Evolutionary conservation across 2,113 vertebrate species (phyloP).

Genomic region (Pimephales promelas): DNA sequence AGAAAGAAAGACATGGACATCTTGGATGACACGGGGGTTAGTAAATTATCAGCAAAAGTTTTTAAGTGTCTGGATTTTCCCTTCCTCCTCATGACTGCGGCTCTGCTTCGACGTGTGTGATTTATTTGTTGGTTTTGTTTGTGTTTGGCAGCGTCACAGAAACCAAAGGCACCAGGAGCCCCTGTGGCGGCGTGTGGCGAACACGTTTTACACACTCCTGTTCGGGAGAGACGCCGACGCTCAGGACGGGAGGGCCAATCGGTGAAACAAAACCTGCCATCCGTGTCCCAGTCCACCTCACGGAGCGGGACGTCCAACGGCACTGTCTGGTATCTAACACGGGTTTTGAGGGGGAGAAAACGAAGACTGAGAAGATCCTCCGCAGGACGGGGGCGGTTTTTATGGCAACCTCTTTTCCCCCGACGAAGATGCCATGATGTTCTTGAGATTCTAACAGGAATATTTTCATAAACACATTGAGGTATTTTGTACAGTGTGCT

Average conservation of each 20-base stretch:
- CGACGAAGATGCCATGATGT: constrained; percentile 77
- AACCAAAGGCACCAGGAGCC: constrained; percentile 80
- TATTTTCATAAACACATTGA: constrained; percentile 70
- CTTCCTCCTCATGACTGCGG: too few species aligned
- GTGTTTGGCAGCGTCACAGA: constrained; percentile 71
- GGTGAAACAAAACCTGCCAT: constrained; percentile 62
- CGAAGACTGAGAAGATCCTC: constrained; percentile 54
- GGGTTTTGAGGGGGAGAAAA: constrained; percentile 64
- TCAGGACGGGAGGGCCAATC: constrained; percentile 56
- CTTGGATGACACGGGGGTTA: too few species aligned
- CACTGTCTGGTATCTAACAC: constrained; percentile 76
- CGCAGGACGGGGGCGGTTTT: constrained; percentile 74
- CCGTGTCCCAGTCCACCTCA: constrained; percentile 47
- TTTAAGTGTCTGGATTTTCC: too few species aligned
- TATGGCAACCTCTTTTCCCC: constrained; percentile 41
- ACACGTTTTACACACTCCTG: constrained; percentile 71
- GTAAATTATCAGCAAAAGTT: too few species aligned
- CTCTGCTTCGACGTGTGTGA: background rate
- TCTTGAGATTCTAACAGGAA: constrained; percentile 70
- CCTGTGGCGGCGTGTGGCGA: constrained; percentile 74
- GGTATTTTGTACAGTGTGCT: constrained; percentile 79
- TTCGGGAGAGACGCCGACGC: constrained; percentile 68
- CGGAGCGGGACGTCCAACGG: constrained; percentile 63
- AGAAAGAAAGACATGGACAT: too few species aligned
- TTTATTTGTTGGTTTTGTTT: background rate